phyloP scores from a whole-genome alignment of 2,888 invertebrate genomes.

The Agriopis marginaria region DNA sequence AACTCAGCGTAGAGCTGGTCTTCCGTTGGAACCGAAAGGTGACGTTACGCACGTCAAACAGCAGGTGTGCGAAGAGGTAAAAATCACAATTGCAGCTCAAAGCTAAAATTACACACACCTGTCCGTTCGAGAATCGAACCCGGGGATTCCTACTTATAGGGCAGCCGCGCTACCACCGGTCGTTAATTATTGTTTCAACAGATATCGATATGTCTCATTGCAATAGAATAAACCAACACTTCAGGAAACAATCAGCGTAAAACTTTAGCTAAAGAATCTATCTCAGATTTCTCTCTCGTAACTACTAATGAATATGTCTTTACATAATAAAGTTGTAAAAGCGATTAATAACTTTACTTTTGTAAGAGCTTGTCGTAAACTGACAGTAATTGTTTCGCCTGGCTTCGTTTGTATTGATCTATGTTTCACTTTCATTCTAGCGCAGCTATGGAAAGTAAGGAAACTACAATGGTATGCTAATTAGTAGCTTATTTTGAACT shows the following conservation, averaged over 20 bases:
- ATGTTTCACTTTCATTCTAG: slow-evolving; percentile 10
- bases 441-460: background rate
- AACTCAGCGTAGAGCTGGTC: too few relatives aligned
- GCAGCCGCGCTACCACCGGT: too few relatives aligned
- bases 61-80: too few relatives aligned
- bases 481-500: background rate
- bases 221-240: background rate
- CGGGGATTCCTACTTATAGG: too few relatives aligned
- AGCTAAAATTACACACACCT: too few relatives aligned
- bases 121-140: too few relatives aligned
- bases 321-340: slow-evolving; percentile 17
- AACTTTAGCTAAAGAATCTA: background rate
- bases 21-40: too few relatives aligned
- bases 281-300: background rate
- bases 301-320: background rate
- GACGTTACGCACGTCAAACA: too few relatives aligned
- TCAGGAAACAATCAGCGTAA: background rate
- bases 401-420: background rate
- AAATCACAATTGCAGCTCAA: too few relatives aligned
- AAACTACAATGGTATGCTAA: background rate
- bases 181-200: too few relatives aligned
- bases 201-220: background rate
- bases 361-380: slow-evolving; percentile 9
- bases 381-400: slow-evolving; percentile 7
- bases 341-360: slow-evolving; percentile 2